Base-by-base conservation (phyloP, 2,113 vertebrate species). In the Sclerurus mexicanus region DNA sequence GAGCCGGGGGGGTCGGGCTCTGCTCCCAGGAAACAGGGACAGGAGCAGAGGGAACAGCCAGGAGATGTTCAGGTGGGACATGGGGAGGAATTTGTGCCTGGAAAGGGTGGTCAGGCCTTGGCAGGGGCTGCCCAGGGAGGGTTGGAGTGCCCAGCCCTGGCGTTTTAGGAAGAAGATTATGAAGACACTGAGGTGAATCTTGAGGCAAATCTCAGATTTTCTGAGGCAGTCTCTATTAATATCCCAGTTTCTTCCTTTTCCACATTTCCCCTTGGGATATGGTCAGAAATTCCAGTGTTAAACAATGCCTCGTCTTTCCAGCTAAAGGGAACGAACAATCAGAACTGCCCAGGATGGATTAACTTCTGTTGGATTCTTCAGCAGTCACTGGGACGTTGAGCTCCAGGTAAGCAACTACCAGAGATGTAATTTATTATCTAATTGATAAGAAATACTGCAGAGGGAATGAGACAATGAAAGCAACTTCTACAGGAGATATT, bases 391-490 rank as follows among this genome's bases (percentile, higher is more conserved):
- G 14, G 55, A 95, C 52, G 2, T 0, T 66, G 91, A 94, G 66
- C 67, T 80, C 75, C n/a, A 21, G 35, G 60, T 44, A 72, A 67
- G 39, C 52, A 80, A n/a, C 47, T 39, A 40, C 39, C 52, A 18
- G 92, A 60, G 67, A 24, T 22, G 30, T 44, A 67, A 90, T 90
- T 87, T 90, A 91, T 91, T 76, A 28, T 42, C 79, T 90, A 80
- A 90, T 86, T 95, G 93, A 52, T 85, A 77, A 76, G 62, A 95
- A 95, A 91, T 74, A 75, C 9, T 50, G 44, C 71, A 27, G n/a
- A 37, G 50, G 78, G 71, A 75, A 62, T 5, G 9, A 87, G 84
- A 91, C 67, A 76, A 62, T 9, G 46, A 39, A 88, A 86, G 5
- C 40, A 66, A 47, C 71, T 90, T 91, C 67, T 84, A 9, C 17